Percentiles rank a stretch among this genome's conserved stretches.
These are phyloP conservation scores for Sphecodes monilicornis DNA, from an alignment of 2,888 invertebrate genomes.

Conservation along the genomic window DNA sequence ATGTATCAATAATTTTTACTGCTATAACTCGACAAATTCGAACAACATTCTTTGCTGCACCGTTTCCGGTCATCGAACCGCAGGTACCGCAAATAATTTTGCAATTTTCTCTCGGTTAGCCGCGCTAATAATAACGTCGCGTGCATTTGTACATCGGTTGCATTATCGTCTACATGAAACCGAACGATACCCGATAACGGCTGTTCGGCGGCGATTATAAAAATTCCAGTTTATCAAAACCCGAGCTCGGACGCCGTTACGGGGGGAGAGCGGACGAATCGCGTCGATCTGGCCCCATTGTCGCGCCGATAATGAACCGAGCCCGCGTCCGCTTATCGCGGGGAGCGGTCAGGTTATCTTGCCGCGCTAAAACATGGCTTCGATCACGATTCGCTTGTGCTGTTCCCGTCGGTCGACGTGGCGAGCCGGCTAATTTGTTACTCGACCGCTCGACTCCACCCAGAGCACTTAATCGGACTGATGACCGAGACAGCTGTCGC, in stretches of 20 bases:
- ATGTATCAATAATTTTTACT: no score
- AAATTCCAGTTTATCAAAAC: constrained; percentile 47
- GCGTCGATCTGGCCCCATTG: constrained; percentile 54
- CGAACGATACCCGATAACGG: constrained; percentile 37
- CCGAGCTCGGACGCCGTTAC: constrained; percentile 19
- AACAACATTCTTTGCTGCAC: not conserved
- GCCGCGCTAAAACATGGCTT: constrained; percentile 11
- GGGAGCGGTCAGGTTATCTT: constrained; percentile 48
- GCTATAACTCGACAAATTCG: not conserved
- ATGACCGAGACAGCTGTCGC: constrained; percentile 76
- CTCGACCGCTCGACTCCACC: constrained; percentile 54
- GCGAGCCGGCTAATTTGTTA: constrained; percentile 63
- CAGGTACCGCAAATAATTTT: not conserved
- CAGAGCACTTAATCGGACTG: constrained; percentile 67
- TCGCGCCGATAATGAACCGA: constrained; percentile 49
- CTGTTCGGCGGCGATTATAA: constrained; percentile 34
- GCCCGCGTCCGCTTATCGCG: constrained; percentile 35
- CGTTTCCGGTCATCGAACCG: not conserved
- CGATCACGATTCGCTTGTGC: constrained; percentile 41
- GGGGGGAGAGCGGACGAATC: constrained; percentile 29
- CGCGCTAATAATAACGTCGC: not conserved
- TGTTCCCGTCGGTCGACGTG: constrained; percentile 25
- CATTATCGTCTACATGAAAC: constrained; percentile 28
- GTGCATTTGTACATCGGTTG: not conserved
- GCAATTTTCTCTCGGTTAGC: not conserved